These are phyloP conservation scores for Tauraco hartlaubi DNA, from an alignment of 2,797 vertebrate species.

Conservation along the genomic window DNA sequence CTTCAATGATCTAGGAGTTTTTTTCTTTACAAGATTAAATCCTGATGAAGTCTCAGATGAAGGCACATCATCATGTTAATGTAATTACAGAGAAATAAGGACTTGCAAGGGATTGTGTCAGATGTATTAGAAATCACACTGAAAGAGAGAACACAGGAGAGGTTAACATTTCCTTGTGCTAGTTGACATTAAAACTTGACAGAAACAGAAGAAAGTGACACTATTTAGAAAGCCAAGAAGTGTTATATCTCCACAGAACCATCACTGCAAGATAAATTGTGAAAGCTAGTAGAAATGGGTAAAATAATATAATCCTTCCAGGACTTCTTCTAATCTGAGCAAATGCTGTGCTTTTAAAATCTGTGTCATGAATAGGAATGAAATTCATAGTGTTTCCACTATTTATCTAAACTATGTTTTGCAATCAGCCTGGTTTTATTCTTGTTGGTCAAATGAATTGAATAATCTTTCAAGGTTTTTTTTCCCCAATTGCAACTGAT, in stretches of 20 bases:
- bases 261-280: not conserved
- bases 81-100: slow-evolving; percentile 76
- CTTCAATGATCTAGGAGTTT: slow-evolving; percentile 43
- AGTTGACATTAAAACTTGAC: slow-evolving; percentile 35
- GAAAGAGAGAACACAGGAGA: slow-evolving; percentile 53
- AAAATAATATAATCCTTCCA: not conserved
- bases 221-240: not conserved
- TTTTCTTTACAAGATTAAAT: slow-evolving; percentile 72
- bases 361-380: not conserved
- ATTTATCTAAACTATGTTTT: not conserved
- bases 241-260: slow-evolving; percentile 25
- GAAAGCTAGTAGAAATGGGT: not conserved
- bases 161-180: slow-evolving; percentile 57
- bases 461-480: not conserved
- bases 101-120: slow-evolving; percentile 49
- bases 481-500: not conserved
- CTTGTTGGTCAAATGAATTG: not conserved
- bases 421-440: not conserved
- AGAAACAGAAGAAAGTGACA: slow-evolving; percentile 58
- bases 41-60: slow-evolving; percentile 67
- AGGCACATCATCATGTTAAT: slow-evolving; percentile 69
- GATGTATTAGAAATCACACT: slow-evolving; percentile 70
- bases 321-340: not conserved
- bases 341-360: slow-evolving; percentile 12
- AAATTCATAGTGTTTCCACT: not conserved